These are phyloP conservation scores for Peromyscus aztecus DNA, from an alignment of 2,797 vertebrate genomes.

Conservation along the genomic window DNA sequence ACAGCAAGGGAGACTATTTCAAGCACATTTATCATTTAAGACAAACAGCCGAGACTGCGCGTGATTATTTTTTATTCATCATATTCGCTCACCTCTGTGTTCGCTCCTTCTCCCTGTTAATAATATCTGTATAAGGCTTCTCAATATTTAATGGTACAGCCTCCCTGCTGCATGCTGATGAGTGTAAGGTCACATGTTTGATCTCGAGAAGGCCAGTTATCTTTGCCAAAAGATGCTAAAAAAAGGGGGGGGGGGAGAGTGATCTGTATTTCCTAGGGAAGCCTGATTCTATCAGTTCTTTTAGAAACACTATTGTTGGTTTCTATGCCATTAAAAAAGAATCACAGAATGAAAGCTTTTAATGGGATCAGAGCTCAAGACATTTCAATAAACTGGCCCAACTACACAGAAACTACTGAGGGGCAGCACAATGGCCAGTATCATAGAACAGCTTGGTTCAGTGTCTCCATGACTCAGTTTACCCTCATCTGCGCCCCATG, in stretches of 20 bases:
- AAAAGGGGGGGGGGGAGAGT: fast-evolving
- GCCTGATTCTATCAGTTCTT: neutral
- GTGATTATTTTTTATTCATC: constrained; percentile 88
- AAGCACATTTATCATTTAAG: constrained; percentile 85
- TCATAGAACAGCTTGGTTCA: neutral
- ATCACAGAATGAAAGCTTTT: constrained; percentile 30
- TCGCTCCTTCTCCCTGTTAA: constrained; percentile 83
- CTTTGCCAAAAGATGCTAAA: neutral
- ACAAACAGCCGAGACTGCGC: constrained; percentile 74
- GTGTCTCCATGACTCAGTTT: neutral
- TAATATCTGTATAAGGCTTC: constrained; percentile 71
- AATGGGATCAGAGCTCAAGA: constrained; percentile 15
- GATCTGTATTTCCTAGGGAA: neutral
- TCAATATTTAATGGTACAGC: constrained; percentile 80
- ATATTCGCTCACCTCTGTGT: constrained; percentile 85
- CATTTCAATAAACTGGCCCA: neutral
- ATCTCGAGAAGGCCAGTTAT: constrained; percentile 44
- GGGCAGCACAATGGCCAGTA: neutral
- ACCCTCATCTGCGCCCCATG: fast-evolving
- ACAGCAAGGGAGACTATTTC: constrained; percentile 80
- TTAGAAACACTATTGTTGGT: constrained; percentile 25
- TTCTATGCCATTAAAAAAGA: constrained; percentile 3
- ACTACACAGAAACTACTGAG: neutral
- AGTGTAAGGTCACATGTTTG: constrained; percentile 12
- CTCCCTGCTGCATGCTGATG: constrained; percentile 63